phyloP scores from a whole-genome alignment of 2,888 invertebrate genomes.

The Brenthis hecate region DNA sequence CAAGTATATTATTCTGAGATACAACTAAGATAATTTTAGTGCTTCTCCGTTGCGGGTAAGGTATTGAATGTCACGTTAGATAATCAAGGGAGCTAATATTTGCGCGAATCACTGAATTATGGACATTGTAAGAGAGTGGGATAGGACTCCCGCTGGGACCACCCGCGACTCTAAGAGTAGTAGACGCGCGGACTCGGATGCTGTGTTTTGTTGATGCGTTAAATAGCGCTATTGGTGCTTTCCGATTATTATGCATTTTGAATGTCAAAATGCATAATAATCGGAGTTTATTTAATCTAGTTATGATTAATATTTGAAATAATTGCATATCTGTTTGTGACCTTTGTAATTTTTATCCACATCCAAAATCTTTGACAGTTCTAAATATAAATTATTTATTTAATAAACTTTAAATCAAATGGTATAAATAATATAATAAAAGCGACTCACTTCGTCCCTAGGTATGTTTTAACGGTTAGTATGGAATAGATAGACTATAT shows the following conservation, averaged over 20 bases:
- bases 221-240: slow-evolving; percentile 43
- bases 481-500: no score
- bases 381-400: no score
- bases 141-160: slow-evolving; percentile 73
- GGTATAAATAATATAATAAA: no score
- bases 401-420: no score
- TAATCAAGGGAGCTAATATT: slow-evolving; percentile 69
- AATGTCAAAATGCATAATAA: background rate
- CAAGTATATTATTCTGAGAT: slow-evolving; percentile 44
- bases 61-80: slow-evolving; percentile 66
- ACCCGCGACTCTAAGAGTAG: slow-evolving; percentile 61
- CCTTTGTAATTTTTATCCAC: no score
- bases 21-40: slow-evolving; percentile 61
- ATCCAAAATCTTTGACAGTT: no score
- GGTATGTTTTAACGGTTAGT: no score
- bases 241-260: no score
- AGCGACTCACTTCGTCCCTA: no score
- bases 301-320: background rate
- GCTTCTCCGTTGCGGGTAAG: slow-evolving; percentile 60
- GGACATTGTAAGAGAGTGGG: slow-evolving; percentile 62
- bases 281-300: background rate
- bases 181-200: slow-evolving; percentile 45
- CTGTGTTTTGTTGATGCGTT: slow-evolving; percentile 43
- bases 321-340: no score
- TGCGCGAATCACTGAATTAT: slow-evolving; percentile 77